A percentile compares a stretch with the other conserved stretches of the same genome.
These are phyloP conservation scores for Episyrphus balteatus DNA, from an alignment of 1,140 invertebrate genomes.

Conservation along the genomic window DNA sequence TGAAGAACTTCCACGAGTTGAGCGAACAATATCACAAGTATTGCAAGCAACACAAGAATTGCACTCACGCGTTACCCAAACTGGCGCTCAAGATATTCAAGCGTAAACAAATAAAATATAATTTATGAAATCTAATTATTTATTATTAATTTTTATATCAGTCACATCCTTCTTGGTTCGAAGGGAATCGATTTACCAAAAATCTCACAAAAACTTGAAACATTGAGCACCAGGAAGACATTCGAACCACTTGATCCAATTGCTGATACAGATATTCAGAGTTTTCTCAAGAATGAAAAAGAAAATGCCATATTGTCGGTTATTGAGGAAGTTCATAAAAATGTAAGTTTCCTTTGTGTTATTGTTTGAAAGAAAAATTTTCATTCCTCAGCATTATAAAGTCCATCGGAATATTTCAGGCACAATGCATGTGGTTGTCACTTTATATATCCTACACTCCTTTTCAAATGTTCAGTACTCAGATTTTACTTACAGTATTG, in stretches of 20 bases:
- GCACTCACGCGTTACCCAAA: slow-evolving; percentile 72
- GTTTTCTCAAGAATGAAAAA: slow-evolving; percentile 83
- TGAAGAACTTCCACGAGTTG: slow-evolving; percentile 72
- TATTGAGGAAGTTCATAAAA: slow-evolving; percentile 78
- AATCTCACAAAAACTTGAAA: slow-evolving; percentile 81
- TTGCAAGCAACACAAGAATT: slow-evolving; percentile 84
- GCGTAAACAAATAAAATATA: slow-evolving; percentile 55
- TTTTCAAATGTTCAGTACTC: no score
- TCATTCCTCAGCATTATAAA: no score
- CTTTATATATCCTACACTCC: no score
- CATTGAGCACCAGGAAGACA: slow-evolving; percentile 67
- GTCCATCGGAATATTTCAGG: no score
- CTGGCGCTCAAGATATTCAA: slow-evolving; percentile 77
- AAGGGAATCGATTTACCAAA: slow-evolving; percentile 88
- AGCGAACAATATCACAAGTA: slow-evolving; percentile 82
- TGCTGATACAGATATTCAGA: slow-evolving; percentile 77
- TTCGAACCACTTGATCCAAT: slow-evolving; percentile 85
- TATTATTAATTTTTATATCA: slow-evolving; percentile 31
- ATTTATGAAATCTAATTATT: no score
- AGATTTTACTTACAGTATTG: no score
- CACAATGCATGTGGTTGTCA: not conserved
- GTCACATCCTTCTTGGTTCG: slow-evolving; percentile 82
- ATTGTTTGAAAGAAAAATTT: not conserved
- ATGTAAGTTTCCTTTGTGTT: slow-evolving; percentile 44
- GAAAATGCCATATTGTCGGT: slow-evolving; percentile 86